Base-by-base conservation (phyloP, 1,140 invertebrate species). In the Steinernema feltiae region DNA sequence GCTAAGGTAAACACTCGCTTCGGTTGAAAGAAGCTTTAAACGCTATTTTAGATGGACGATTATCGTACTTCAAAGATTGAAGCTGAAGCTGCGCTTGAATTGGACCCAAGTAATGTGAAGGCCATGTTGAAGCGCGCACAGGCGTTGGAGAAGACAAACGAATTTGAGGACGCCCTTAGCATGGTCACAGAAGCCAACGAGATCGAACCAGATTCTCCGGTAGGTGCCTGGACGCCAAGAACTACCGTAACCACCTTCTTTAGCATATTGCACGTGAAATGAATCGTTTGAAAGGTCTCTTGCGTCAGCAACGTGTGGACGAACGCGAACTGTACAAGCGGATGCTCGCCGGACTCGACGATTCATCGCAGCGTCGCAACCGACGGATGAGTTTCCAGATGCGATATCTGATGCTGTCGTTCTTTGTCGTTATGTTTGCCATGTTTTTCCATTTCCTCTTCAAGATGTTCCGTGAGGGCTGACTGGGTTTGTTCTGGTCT, bases 391-490 rank as follows among this genome's bases (percentile, higher is more conserved):
- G 53, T 21, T 63, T 63, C 53, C 53, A 63, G 53, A 63, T 63
- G 53, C 53, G 53, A 7, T 63, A 63, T 21, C 53, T 63, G 15
- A 27, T 63, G 53, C 3, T 63, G 53, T 63, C 53, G 15, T 63
- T 63, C 53, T 63, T 63, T 63, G 53, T 63, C 12, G 53, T 63
- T 3, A 63, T 63, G 53, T 63, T 63, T 21, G 53, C 53, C 12
- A 63, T 63, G 53, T 63, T 63, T 27, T 63, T 63, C 53, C 53
- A 63, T 63, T 63, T 63, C 53, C 53, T 63, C 2, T 12, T 63
- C 53, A 63, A 63, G 53, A 63, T 63, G 53, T 63, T 17, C 53
- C 53, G 53, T 27, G 53, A 63, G 53, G 53, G 24, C 53, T 63
- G 53, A 63, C 7, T 46, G 41, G 41, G 41, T 46, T 46, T 46